Conservation (phyloP, 2,113 vertebrate genomes). For the Tauraco erythrolophus region DNA sequence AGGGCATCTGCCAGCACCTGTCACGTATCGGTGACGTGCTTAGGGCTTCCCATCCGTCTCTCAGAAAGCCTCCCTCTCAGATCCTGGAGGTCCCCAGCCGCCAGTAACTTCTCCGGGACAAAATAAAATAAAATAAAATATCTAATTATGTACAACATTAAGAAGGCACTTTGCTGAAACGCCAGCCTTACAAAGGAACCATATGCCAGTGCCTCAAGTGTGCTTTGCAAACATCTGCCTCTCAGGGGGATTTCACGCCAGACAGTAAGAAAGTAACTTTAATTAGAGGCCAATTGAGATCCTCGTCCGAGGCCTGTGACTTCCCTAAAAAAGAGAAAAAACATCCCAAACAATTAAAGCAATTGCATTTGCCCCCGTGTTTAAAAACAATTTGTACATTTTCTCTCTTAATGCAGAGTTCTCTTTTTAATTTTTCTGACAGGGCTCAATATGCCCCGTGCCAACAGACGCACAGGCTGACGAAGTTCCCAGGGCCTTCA, state of each 20-base stretch:
- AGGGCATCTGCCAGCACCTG: conserved; percentile 6
- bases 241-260: conserved; percentile 61
- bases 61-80: neutral
- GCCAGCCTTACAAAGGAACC: conserved; percentile 60
- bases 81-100: neutral
- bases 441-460: rapidly evolving
- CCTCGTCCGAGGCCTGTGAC: conserved; percentile 12
- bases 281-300: conserved; percentile 67
- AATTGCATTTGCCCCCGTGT: neutral
- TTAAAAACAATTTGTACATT: neutral
- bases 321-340: neutral
- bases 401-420: neutral
- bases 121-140: conserved; percentile 49
- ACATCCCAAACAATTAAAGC: neutral
- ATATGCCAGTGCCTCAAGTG: conserved; percentile 64
- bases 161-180: conserved; percentile 60
- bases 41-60: neutral
- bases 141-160: conserved; percentile 64
- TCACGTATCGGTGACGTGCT: neutral
- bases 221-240: conserved; percentile 72
- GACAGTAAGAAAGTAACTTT: conserved; percentile 66
- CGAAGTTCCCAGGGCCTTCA: neutral
- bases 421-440: neutral
- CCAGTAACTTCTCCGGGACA: conserved; percentile 1
- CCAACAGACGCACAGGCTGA: neutral